Conservation (phyloP, 1,140 invertebrate genomes). For the Zeugodacus cucurbitae region DNA sequence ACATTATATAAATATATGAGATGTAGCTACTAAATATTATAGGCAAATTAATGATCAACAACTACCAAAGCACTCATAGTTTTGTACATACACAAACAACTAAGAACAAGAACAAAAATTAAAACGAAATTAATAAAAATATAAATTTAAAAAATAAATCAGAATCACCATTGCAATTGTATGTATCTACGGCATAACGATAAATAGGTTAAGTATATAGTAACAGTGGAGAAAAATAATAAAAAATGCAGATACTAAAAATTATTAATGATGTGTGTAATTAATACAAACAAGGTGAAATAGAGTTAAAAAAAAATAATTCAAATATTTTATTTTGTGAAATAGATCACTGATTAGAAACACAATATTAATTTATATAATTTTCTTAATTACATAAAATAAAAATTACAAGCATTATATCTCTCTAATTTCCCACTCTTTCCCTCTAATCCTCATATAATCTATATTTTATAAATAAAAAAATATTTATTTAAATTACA, state of each 20-base stretch:
- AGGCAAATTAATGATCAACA: not conserved
- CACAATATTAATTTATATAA: no score
- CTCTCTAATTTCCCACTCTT: no score
- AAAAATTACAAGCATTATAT: no score
- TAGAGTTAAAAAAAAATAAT: not conserved
- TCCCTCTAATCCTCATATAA: no score
- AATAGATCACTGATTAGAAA: no score
- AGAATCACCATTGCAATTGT: constrained; percentile 28
- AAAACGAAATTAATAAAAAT: no score
- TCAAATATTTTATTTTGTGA: no score
- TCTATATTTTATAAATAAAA: no score
- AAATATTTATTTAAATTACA: no score
- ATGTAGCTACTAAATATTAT: constrained; percentile 32
- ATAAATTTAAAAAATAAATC: not conserved
- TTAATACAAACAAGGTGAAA: no score
- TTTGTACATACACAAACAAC: constrained; percentile 31
- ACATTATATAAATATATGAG: not conserved
- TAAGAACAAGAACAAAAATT: not conserved
- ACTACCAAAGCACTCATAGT: constrained; percentile 16
- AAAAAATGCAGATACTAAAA: not conserved
- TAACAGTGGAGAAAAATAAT: not conserved
- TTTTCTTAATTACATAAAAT: no score
- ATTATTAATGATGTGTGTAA: no score
- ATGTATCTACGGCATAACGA: not conserved
- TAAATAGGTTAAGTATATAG: not conserved